Conservation (phyloP, 2,888 invertebrate genomes). For the Pristionchus japonicus region DNA sequence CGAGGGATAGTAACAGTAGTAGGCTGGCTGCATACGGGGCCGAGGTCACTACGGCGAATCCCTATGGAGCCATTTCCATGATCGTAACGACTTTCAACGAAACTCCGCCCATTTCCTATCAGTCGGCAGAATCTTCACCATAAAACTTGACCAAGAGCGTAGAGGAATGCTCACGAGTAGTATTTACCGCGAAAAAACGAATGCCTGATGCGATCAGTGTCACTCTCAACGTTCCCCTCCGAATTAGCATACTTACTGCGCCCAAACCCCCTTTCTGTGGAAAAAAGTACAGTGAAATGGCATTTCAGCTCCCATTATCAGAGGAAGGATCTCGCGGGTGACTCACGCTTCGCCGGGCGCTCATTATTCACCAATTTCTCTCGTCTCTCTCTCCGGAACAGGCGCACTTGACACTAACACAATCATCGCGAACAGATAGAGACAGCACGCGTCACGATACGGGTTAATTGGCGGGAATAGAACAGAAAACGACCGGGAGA, state of each 20-base stretch:
- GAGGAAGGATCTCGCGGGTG: background rate
- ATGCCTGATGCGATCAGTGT: constrained; percentile 2
- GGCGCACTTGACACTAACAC: background rate
- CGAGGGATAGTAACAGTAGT: background rate
- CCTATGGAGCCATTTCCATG: background rate
- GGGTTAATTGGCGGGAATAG: constrained; percentile 46
- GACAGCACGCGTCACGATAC: constrained; percentile 51
- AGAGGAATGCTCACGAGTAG: background rate
- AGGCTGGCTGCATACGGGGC: background rate
- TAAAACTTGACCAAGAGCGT: background rate
- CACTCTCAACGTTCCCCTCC: background rate
- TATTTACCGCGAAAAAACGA: background rate
- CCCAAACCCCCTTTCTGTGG: background rate
- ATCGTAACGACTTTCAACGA: too few relatives aligned
- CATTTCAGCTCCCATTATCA: background rate
- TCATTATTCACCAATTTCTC: background rate
- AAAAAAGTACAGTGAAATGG: background rate
- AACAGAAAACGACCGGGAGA: constrained; percentile 29
- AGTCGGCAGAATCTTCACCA: background rate
- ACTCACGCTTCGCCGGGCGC: background rate
- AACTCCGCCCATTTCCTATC: too few relatives aligned
- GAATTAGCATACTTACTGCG: background rate
- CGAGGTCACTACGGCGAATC: background rate
- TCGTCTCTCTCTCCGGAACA: background rate
- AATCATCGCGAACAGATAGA: constrained; percentile 15